Conservation (phyloP, 2,888 invertebrate species). For the Anthophora plumipes region DNA sequence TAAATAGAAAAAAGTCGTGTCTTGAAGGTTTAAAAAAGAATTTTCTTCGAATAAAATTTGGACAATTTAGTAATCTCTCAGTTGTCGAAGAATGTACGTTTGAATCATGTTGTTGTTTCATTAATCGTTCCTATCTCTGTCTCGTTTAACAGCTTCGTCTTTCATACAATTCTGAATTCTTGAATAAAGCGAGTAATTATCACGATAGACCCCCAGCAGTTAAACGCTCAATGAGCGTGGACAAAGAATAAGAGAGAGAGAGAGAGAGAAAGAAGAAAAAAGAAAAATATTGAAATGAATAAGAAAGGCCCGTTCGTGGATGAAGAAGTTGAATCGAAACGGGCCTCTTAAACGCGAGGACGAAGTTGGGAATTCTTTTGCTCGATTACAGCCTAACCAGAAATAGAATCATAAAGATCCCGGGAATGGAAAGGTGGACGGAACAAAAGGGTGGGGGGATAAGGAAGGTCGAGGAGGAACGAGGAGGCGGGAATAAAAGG, state of each 20-base stretch:
- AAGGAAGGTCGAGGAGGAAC: not conserved
- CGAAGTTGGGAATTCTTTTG: conserved; percentile 38
- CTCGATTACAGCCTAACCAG: conserved; percentile 45
- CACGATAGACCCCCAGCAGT: no score
- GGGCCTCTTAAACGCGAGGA: conserved; percentile 24
- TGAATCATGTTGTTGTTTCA: no score
- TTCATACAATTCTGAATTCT: not conserved
- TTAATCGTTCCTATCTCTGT: no score
- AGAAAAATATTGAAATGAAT: not conserved
- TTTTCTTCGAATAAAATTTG: no score
- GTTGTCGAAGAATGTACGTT: no score
- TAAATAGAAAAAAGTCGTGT: no score
- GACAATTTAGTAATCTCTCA: no score
- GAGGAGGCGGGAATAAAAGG: conserved; percentile 29
- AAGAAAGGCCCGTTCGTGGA: not conserved
- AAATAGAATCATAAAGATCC: conserved; percentile 54
- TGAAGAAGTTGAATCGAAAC: conserved; percentile 24
- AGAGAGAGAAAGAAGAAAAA: no score
- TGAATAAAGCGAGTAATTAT: not conserved
- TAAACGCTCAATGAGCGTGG: not conserved
- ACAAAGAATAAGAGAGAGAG: not conserved
- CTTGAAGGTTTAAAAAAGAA: no score
- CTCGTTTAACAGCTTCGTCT: no score
- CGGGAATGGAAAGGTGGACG: conserved; percentile 32
- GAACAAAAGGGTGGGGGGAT: conserved; percentile 37